Evolutionary conservation across 2,113 vertebrate genomes (phyloP).

Genomic region (Saccopteryx bilineata): DNA sequence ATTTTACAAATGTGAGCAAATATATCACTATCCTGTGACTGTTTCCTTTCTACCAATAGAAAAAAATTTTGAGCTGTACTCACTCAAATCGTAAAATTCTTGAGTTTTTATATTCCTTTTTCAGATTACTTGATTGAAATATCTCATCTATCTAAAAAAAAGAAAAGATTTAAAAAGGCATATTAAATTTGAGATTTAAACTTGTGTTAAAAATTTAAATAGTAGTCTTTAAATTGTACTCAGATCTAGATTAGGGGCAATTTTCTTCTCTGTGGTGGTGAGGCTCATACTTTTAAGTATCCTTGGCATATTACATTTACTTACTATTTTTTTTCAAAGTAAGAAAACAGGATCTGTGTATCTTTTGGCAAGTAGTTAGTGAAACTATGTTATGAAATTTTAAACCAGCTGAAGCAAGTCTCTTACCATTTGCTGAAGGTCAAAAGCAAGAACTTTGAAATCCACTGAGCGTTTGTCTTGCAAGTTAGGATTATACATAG

Average conservation of each 20-base stretch:
- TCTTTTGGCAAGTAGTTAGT: slow-evolving; percentile 30
- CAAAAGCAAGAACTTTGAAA: slow-evolving; percentile 91
- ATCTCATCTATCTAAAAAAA: slow-evolving; percentile 85
- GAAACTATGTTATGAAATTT: slow-evolving; percentile 20
- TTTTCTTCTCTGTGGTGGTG: background rate
- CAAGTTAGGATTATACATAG: slow-evolving; percentile 83
- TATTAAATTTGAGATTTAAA: slow-evolving; percentile 33
- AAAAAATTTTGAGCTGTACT: slow-evolving; percentile 64
- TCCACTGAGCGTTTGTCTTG: slow-evolving; percentile 85
- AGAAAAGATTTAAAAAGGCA: background rate
- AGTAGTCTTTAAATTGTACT: background rate
- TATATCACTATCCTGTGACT: background rate
- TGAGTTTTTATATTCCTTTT: slow-evolving; percentile 83
- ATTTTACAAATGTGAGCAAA: background rate
- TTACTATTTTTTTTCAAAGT: background rate
- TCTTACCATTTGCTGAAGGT: slow-evolving; percentile 89
- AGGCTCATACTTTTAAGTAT: background rate
- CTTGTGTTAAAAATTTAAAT: background rate
- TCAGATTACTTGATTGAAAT: slow-evolving; percentile 87
- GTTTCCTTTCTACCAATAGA: background rate
- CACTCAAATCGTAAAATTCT: slow-evolving; percentile 87
- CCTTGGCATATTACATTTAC: background rate
- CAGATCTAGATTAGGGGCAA: background rate
- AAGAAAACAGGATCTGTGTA: background rate
- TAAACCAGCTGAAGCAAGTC: background rate